Percentiles rank a stretch among this genome's conserved stretches.
phyloP scores from a whole-genome alignment of 2,113 vertebrate genomes.

The Pachycephala philippinensis region DNA sequence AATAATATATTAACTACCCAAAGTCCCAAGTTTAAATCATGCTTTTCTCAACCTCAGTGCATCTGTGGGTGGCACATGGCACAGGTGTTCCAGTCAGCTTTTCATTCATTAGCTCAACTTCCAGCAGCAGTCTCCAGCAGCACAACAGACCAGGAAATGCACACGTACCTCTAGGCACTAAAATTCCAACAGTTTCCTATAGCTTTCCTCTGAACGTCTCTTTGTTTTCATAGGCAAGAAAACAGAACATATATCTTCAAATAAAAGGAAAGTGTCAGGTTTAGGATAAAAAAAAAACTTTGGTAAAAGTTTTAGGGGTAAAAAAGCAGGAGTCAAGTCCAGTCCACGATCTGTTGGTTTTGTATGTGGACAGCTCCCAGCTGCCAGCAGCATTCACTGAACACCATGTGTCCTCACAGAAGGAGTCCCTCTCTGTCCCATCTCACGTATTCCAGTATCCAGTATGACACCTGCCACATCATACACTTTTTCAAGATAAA shows the following conservation, averaged over 20 bases:
- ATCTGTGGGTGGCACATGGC: not conserved
- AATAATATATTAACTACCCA: not conserved
- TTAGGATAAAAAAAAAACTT: not conserved
- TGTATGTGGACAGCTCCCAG: not conserved
- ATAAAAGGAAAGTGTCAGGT: not conserved
- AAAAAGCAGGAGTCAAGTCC: not conserved
- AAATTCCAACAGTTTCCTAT: not conserved
- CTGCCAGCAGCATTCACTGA: not conserved
- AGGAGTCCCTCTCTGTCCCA: not conserved
- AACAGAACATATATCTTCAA: not conserved
- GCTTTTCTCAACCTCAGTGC: not conserved
- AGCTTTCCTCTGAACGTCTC: not conserved
- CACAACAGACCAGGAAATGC: not conserved
- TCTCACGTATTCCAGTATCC: not conserved
- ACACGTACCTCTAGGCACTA: not conserved
- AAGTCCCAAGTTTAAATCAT: not conserved
- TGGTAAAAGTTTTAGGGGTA: not conserved
- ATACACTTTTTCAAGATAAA: not conserved
- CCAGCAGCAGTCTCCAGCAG: not conserved
- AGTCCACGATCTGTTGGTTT: not conserved
- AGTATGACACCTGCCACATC: not conserved
- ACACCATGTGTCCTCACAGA: not conserved
- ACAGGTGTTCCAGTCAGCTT: not conserved
- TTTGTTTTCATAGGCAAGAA: not conserved
- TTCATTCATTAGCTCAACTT: not conserved